phyloP scores from a whole-genome alignment of 2,888 invertebrate species.

The Mycalesis mineus region DNA sequence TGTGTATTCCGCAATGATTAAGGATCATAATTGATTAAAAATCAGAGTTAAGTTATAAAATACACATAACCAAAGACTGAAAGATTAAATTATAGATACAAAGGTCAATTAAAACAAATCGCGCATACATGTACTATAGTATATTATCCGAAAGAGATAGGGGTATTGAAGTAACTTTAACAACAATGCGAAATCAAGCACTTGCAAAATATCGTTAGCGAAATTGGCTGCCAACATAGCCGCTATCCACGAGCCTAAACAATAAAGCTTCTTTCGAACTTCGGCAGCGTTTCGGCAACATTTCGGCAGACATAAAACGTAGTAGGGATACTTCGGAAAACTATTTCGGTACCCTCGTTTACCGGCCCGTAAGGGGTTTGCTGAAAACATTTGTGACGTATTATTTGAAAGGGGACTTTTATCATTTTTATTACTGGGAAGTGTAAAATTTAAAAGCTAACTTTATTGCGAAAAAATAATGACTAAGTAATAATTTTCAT shows the following conservation, averaged over 20 bases:
- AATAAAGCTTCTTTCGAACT: slow-evolving; percentile 10
- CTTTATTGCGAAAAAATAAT: too few species aligned
- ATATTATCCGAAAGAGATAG: neutral
- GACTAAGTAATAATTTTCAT: too few species aligned
- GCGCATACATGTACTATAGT: neutral
- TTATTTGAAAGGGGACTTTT: neutral
- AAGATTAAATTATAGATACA: neutral
- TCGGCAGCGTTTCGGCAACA: neutral
- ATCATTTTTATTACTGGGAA: neutral
- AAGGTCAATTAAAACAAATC: neutral
- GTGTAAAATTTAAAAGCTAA: neutral
- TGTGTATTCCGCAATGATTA: too few species aligned
- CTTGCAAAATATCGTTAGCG: slow-evolving; percentile 6
- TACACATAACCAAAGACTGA: too few species aligned
- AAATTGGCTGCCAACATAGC: slow-evolving; percentile 8
- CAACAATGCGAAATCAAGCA: slow-evolving; percentile 1
- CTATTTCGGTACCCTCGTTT: slow-evolving; percentile 8
- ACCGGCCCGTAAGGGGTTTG: slow-evolving; percentile 1
- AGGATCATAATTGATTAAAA: too few species aligned
- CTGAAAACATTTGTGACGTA: neutral
- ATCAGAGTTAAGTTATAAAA: too few species aligned
- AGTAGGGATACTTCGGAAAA: slow-evolving; percentile 2
- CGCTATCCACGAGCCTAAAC: slow-evolving; percentile 1
- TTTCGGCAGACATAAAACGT: neutral
- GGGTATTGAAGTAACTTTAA: neutral